Percentiles rank a stretch among this genome's conserved stretches.
phyloP scores from a whole-genome alignment of 2,113 vertebrate species.

The Ictalurus punctatus region DNA sequence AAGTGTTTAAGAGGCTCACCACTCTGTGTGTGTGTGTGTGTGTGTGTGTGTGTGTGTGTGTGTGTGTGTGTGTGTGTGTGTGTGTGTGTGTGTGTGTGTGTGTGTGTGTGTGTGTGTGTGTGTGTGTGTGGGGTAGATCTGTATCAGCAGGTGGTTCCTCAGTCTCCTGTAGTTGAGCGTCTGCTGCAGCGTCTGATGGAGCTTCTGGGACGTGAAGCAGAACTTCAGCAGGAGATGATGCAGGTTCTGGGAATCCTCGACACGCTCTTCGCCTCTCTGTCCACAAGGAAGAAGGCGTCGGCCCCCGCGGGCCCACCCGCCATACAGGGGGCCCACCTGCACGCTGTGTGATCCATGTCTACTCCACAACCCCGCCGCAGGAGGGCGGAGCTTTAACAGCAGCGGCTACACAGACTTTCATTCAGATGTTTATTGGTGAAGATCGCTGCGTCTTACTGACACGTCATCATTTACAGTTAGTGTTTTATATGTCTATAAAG shows the following conservation, averaged over 20 bases:
- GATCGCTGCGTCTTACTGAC: slow-evolving; percentile 8
- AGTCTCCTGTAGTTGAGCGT: slow-evolving; percentile 85
- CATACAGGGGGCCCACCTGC: slow-evolving; percentile 3
- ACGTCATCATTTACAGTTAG: not conserved
- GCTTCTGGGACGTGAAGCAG: slow-evolving; percentile 85
- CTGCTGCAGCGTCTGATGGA: slow-evolving; percentile 87
- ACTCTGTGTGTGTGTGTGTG: not conserved
- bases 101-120: slow-evolving; percentile 12
- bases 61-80: slow-evolving; percentile 1
- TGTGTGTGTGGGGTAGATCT: slow-evolving; percentile 43
- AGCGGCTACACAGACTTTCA: not conserved
- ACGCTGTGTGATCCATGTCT: not conserved
- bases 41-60: too few relatives aligned
- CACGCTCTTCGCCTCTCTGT: slow-evolving; percentile 88
- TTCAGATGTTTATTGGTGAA: not conserved
- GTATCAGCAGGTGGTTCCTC: slow-evolving; percentile 71
- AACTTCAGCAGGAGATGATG: slow-evolving; percentile 87
- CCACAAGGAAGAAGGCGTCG: slow-evolving; percentile 70
- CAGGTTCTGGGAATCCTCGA: slow-evolving; percentile 97
- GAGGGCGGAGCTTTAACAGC: not conserved
- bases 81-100: slow-evolving; percentile 1
- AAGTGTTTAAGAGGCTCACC: not conserved
- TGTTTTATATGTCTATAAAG: slow-evolving; percentile 43
- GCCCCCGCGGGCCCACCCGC: slow-evolving; percentile 56
- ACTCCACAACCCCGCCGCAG: not conserved